phyloP scores from a whole-genome alignment of 2,888 invertebrate genomes.

The Timema podura region DNA sequence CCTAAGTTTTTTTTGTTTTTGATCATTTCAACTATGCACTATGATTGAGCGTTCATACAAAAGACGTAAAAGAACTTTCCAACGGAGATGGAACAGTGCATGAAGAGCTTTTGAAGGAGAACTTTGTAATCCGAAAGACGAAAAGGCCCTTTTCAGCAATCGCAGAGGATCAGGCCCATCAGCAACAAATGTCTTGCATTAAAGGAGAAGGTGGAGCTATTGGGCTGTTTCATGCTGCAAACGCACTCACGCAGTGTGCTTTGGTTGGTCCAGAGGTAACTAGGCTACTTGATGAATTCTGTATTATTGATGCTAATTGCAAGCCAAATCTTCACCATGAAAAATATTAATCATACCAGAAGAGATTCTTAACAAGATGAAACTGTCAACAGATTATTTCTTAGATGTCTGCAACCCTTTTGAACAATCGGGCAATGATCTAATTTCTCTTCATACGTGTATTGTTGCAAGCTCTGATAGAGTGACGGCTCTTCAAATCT shows the following conservation, averaged over 20 bases:
- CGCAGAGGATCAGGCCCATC: neutral
- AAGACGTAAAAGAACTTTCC: neutral
- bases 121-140: slow-evolving; percentile 1
- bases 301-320: neutral
- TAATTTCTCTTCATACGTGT: neutral
- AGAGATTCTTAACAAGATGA: neutral
- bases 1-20: neutral
- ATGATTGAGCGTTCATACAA: neutral
- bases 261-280: neutral
- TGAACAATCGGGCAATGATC: neutral
- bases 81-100: neutral
- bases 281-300: neutral
- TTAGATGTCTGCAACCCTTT: neutral
- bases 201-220: slow-evolving; percentile 4
- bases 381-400: neutral
- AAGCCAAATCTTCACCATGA: neutral
- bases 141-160: neutral
- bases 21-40: neutral
- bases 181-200: neutral
- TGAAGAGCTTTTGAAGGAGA: slow-evolving; percentile 2
- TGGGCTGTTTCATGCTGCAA: neutral
- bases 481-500: neutral
- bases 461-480: slow-evolving; percentile 2
- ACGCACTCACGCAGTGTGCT: slow-evolving; percentile 6
- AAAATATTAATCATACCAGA: neutral